These are phyloP conservation scores for Momotus momota DNA, from an alignment of 2,797 vertebrate species.

Conservation along the genomic window DNA sequence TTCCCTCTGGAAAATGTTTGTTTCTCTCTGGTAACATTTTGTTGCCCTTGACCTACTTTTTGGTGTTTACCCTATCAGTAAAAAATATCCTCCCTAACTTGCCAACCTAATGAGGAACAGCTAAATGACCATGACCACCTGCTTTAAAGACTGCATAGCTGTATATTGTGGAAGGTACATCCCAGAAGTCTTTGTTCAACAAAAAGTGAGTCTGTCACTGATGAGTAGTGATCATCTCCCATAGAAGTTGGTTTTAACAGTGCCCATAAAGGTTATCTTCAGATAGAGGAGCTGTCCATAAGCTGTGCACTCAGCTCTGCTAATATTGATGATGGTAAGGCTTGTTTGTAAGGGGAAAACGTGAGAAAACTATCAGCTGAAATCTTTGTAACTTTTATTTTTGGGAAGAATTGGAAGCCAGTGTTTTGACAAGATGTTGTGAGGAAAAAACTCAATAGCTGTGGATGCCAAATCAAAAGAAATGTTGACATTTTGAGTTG, in stretches of 20 bases:
- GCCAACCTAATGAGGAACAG: not conserved
- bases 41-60: conserved; percentile 40
- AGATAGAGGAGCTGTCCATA: not conserved
- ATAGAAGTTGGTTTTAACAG: not conserved
- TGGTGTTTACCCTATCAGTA: not conserved
- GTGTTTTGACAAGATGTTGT: not conserved
- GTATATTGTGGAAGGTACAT: not conserved
- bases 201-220: not conserved
- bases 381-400: not conserved
- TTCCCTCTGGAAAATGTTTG: not conserved
- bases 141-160: not conserved
- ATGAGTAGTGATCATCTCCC: not conserved
- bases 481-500: not conserved
- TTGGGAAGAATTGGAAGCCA: not conserved
- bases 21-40: conserved; percentile 8
- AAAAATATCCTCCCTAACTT: not conserved
- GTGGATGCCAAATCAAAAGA: not conserved
- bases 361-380: not conserved
- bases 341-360: not conserved
- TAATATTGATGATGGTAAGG: not conserved
- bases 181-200: not conserved
- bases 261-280: not conserved
- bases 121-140: not conserved
- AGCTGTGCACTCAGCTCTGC: not conserved
- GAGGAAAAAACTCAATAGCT: not conserved